Evolutionary conservation across 2,797 vertebrate genomes (phyloP).

Genomic region (Pantherophis vulpinus): DNA sequence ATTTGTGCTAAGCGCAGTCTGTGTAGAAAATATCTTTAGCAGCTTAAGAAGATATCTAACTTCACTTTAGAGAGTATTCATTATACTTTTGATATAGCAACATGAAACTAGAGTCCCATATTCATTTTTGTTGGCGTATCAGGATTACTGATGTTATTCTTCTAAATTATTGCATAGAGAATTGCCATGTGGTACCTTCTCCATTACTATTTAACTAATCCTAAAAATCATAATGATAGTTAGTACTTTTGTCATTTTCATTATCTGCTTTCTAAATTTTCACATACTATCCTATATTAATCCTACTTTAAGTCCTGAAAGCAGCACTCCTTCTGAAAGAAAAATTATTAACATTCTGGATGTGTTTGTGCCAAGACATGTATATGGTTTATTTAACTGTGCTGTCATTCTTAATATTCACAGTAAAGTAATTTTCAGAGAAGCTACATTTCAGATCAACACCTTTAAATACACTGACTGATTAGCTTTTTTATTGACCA

Average conservation of each 20-base stretch:
- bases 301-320: conserved; percentile 56
- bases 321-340: conserved; percentile 67
- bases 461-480: conserved; percentile 84
- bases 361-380: conserved; percentile 86
- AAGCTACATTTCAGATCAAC: conserved; percentile 83
- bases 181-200: background rate
- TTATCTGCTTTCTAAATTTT: conserved; percentile 50
- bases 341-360: conserved; percentile 87
- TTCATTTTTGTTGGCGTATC: conserved; percentile 46
- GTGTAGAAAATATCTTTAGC: conserved; percentile 37
- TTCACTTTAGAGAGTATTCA: conserved; percentile 30
- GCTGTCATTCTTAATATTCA: conserved; percentile 98
- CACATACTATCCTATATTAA: conserved; percentile 50
- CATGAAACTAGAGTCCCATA: conserved; percentile 26
- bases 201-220: background rate
- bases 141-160: conserved; percentile 15
- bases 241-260: conserved; percentile 1
- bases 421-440: conserved; percentile 83
- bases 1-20: conserved; percentile 28
- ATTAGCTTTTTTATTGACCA: conserved; percentile 85
- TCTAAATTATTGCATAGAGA: conserved; percentile 36
- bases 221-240: conserved; percentile 41
- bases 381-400: conserved; percentile 89
- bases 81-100: conserved; percentile 37
- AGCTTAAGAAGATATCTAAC: conserved; percentile 28